Conservation (phyloP, 2,113 vertebrate species). For the Albula glossodonta region DNA sequence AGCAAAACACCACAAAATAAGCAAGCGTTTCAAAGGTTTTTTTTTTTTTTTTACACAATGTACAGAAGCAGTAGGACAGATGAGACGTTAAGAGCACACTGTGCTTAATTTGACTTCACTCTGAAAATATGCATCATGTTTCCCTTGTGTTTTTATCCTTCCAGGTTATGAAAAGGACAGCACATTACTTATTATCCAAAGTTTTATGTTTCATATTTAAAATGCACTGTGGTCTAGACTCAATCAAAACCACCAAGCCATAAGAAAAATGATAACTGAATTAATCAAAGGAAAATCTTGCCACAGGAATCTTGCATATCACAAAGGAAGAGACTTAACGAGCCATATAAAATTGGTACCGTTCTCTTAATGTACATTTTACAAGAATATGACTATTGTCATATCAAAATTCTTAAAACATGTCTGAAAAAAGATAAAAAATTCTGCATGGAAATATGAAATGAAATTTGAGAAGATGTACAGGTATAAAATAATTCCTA, state of each 20-base stretch:
- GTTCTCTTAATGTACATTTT: too few relatives aligned
- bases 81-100: background rate
- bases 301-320: too few relatives aligned
- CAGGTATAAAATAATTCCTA: too few relatives aligned
- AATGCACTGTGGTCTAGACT: background rate
- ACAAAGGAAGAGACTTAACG: too few relatives aligned
- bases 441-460: background rate
- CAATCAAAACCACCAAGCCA: background rate
- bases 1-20: background rate
- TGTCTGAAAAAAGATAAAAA: background rate
- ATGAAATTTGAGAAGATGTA: too few relatives aligned
- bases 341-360: too few relatives aligned
- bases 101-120: background rate
- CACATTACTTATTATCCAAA: background rate
- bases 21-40: background rate
- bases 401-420: background rate
- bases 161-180: background rate
- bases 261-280: too few relatives aligned
- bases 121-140: background rate
- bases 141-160: background rate
- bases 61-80: background rate
- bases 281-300: background rate
- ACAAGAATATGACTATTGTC: background rate
- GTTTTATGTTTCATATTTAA: slow-evolving; percentile 3
- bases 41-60: slow-evolving; percentile 3